Evolutionary conservation across 2,888 invertebrate species (phyloP).

Genomic region (Mantis religiosa): DNA sequence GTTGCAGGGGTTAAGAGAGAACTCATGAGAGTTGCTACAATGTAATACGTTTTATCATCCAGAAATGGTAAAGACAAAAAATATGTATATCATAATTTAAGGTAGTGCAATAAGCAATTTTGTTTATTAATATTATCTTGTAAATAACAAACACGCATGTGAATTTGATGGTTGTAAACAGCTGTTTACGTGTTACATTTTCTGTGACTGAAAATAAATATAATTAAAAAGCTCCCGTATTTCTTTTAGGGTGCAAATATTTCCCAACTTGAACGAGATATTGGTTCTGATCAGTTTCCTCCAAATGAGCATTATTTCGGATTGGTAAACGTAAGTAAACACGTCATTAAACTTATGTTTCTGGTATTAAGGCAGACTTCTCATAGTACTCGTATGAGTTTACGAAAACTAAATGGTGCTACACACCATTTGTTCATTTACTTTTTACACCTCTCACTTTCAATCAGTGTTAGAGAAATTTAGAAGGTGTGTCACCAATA

Average conservation of each 20-base stretch:
- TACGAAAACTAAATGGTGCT: no score
- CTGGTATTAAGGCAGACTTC: background rate
- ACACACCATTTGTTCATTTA: no score
- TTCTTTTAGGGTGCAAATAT: slow-evolving; percentile 90
- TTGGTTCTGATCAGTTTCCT: slow-evolving; percentile 96
- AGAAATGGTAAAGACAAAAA: slow-evolving; percentile 8
- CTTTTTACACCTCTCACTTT: no score
- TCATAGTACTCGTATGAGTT: no score
- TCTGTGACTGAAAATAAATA: background rate
- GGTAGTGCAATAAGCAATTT: background rate
- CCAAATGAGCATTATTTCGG: slow-evolving; percentile 99
- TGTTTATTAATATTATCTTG: background rate
- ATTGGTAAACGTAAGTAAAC: slow-evolving; percentile 87
- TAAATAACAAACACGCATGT: background rate
- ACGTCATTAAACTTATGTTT: slow-evolving; percentile 20
- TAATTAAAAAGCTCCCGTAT: background rate
- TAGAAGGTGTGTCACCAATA: no score
- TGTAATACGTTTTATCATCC: background rate
- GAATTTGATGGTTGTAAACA: background rate
- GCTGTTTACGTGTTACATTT: background rate
- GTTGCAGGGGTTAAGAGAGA: background rate
- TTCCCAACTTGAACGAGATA: slow-evolving; percentile 98
- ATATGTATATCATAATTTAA: background rate
- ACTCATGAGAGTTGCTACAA: background rate
- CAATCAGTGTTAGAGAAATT: no score